These are phyloP conservation scores for Bombus breviceps DNA, from an alignment of 1,140 invertebrate species.

Conservation along the genomic window DNA sequence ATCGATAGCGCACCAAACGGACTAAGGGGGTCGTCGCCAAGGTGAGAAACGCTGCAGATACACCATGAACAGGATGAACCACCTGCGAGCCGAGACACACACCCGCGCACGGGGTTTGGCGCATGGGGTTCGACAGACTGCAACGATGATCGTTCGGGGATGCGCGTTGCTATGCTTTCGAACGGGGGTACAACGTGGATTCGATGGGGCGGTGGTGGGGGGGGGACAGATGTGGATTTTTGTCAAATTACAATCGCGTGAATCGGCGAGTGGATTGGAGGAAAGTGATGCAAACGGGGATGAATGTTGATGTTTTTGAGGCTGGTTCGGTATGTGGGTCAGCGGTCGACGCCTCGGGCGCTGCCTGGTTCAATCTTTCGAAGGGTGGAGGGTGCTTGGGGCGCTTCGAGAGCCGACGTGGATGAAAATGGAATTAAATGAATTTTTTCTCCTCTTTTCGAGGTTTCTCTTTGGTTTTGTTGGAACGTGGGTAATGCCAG, in stretches of 20 bases:
- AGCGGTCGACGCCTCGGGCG: constrained; percentile 17
- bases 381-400: neutral
- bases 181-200: neutral
- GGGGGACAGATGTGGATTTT: neutral
- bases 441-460: neutral
- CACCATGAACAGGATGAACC: neutral
- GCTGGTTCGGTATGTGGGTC: constrained; percentile 27
- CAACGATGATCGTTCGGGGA: constrained; percentile 3
- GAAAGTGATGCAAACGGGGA: neutral
- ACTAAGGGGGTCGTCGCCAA: neutral
- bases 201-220: neutral
- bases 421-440: neutral
- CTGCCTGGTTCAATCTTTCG: neutral
- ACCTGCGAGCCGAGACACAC: neutral
- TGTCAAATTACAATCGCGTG: neutral
- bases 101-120: neutral
- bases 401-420: neutral
- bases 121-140: constrained; percentile 14
- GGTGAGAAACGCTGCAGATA: neutral
- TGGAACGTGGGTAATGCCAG: neutral
- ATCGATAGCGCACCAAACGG: constrained; percentile 15
- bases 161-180: constrained; percentile 20
- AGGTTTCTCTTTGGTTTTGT: too few relatives aligned
- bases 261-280: neutral
- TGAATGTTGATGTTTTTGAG: constrained; percentile 18